Base-by-base conservation (phyloP, 2,113 vertebrate species). In the Campylomormyrus tamandua region DNA sequence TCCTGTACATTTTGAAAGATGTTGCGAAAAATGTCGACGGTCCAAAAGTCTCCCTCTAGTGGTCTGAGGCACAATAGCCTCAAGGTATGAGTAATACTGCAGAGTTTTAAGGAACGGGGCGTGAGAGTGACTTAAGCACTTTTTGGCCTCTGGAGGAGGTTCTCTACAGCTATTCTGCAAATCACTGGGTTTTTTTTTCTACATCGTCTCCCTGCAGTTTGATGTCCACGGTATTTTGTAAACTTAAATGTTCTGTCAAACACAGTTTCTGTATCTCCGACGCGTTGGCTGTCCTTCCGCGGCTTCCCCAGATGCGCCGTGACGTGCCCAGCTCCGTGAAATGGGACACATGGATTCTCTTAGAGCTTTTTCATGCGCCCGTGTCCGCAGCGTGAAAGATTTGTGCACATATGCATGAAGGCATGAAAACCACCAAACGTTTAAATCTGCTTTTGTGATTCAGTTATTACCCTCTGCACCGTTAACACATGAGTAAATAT, bases 371-470 rank as follows among this genome's bases (percentile, higher is more conserved):
- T 87, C 85, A 53, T 31, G 50, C 50, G 50, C n/a, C 84, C 5
- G 49, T 21, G 49, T 52, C 49, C n/a, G 15, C 85, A 39, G 85
- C 50, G 83, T 84, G 83, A 45, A 84, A 84, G 83, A 84, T 84
- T 84, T 48, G 83, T 84, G 21, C 83, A 84, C 45, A 24, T 48
- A 84, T 48, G 45, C 83, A 84, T 48, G 39, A 84, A 84, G 83
- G 83, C 83, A 84, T 84, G 45, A 84, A 84, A 46, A 84, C 45
- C 42, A 84, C 83, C 83, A 84, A 80, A 80, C 74, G 31, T 80
- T 80, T 80, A 80, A 80, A 80, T 80, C 74, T 80, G 74, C 74
- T 80, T 80, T 80, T 80, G 74, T 42, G 74, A 80, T 80, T 80
- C 74, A 80, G 74, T 80, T 80, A 80, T 80, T 80, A 80, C 74